Base-by-base conservation (phyloP, 2,113 vertebrate species). In the Anhinga rufa region DNA sequence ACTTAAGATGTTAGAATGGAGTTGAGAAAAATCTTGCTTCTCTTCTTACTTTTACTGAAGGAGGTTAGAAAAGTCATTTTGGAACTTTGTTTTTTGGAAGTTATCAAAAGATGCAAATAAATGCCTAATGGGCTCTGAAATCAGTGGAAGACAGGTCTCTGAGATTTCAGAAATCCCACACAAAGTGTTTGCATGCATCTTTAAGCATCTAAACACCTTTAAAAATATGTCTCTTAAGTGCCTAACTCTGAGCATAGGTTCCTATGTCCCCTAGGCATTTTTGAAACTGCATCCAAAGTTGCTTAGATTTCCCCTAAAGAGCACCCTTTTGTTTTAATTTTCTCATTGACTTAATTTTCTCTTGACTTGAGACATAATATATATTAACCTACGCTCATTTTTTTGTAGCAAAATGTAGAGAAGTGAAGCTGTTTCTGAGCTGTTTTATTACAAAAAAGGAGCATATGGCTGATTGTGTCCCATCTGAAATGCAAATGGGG, bases 401-500 rank as follows among this genome's bases (percentile, higher is more conserved):
- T 94, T 94, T 70, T 76, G 54, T 70, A 82, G 82, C 36, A 76
- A 93, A 88, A 93, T 61, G 26, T 65, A 75, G 86, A 81, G 72
- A 91, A 94, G 71, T 52, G 52, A 95, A 90, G 92, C 90, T 90
- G 71, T 94, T 95, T 71, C 80, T 90, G 78, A 93, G 88, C 86
- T 92, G 78, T 2, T 86, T 93, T 93, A 93, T 93, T 94, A 82
- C 52, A 54, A 51, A 82, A 82, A 89, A 76, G 66, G 64, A 96
- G 72, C 96, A 96, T 97, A 96, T 96, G 96, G 95, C 83, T 94
- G 88, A 84, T 94, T 93, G 95, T 90, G 86, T 94, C 92, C 93
- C 93, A 95, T 96, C 93, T 96, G 95, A 96, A 95, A 96, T 96
- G 90, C 93, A 96, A 97, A 96, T 94, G 86, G 72, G 82, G 18